Base-by-base conservation (phyloP, 2,797 vertebrate genomes). In the Toxotes lorentzi region DNA sequence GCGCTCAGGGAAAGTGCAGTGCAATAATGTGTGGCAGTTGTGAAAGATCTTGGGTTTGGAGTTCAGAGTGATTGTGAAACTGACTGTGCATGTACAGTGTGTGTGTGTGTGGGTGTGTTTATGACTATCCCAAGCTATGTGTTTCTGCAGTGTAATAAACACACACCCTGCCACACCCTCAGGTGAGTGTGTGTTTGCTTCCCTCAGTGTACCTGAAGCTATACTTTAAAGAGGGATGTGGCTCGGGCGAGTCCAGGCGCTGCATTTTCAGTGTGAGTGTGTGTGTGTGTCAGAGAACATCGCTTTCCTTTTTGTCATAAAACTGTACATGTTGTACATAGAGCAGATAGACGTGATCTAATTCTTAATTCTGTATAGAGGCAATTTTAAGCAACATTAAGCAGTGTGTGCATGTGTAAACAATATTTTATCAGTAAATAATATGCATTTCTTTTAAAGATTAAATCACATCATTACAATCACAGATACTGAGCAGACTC, bases 131-230 rank as follows among this genome's bases (percentile, higher is more conserved):
- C 38, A 27, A 78, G 88, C 86, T 78, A 85, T 6, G 41, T 84
- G 73, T 89, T 87, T 88, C 61, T 69, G 59, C 80, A 70, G 81
- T 51, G 35, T 82, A 75, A 74, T 80, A 82, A 80, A 73, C 23
- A 7, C 82, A 74, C 73, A 48, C 80, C 81, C 61, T 83, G 24
- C 83, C 86, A 68, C 88, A 82, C 89, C 90, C 78, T 83, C 48
- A 73, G 79, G 85, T 86, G 74, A 76, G 72, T 82, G 78, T 76
- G 62, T 2, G 4, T 60, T 50, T 41, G 27, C 38, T 60, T 58
- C 27, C 14, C n/a, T 48, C 2, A 45, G 60, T 69, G 38, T 81
- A 87, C 79, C 71, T 78, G 76, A 32, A 70, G 51, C 76, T 80
- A 54, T 35, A 76, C 56, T 70, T 89, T 82, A 41, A 68, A 79